Evolutionary conservation across 1,140 invertebrate species (phyloP), one percentile per base, ranked within the genome.

Genomic region (Drosophila subpulchrella): DNA sequence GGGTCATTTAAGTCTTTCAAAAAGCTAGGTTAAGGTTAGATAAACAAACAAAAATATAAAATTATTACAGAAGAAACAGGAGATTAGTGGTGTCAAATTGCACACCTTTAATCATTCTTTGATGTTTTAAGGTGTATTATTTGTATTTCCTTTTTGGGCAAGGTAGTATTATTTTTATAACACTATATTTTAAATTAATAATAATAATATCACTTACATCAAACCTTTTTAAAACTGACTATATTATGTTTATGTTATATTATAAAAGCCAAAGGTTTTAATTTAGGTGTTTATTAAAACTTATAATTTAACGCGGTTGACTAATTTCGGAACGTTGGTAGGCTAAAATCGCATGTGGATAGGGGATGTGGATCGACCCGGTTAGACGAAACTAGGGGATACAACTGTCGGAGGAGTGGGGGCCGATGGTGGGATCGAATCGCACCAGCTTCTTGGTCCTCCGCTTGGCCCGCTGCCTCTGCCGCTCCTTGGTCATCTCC

Each of bases 241-340:
- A 20, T 20, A 20, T 20, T 20, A 32, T n/a, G n/a, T 32, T 7
- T 32, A 7, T 17, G 3, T 20, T 5, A 20, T 20, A 10, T 10
- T 10, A 32, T 12, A 7, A 38, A 10, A 10, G 12, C 0, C 30
- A 13, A 2, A 12, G 6, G 15, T 15, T 24, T 0, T 7, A 11
- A 12, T 42, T 13, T 67, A n/a, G 15, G 8, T 11, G 32, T 53
- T 24, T 44, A 38, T 68, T 38, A 66, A 68, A 54, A 68, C 65
- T 46, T 44, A n/a, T 15, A 68, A 68, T 66, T 68, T 68, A 3
- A 66, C 24, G 61, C 46, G 46, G 46, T 42, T 42, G 13, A 17
- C 15, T 46, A 30, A 17, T 13, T 6, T 44, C 38, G 30, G 63
- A 34, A 50, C n/a, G n/a, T 51, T 50, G 58, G 32, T 44, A 15